A percentile compares a stretch with the other conserved stretches of the same genome.
These are phyloP conservation scores for Forbesichthys papilliferus DNA, from an alignment of 2,113 vertebrate species.

Conservation along the genomic window DNA sequence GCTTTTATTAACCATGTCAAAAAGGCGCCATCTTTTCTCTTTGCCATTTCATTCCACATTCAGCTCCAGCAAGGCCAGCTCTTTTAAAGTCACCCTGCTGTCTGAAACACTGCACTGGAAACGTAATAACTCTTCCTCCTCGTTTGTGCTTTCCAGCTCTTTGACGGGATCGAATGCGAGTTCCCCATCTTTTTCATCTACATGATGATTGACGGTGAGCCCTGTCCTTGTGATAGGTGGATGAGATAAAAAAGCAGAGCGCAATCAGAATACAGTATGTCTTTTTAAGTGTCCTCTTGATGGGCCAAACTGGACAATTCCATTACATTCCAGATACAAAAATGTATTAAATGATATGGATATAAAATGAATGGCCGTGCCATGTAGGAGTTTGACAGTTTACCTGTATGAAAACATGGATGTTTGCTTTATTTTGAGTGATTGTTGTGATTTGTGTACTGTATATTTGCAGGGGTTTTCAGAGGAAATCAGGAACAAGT, in stretches of 20 bases:
- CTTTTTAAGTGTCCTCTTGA: too few relatives aligned
- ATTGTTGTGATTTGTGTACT: not conserved
- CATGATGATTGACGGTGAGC: conserved; percentile 99
- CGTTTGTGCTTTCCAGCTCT: conserved; percentile 83
- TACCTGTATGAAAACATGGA: too few relatives aligned
- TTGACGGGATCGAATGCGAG: conserved; percentile 98
- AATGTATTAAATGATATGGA: too few relatives aligned
- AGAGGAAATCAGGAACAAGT: conserved; percentile 88
- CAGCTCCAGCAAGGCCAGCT: conserved; percentile 18
- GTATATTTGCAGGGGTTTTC: conserved; percentile 84
- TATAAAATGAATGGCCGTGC: too few relatives aligned
- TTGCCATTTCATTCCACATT: conserved; percentile 26
- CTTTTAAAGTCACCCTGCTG: conserved; percentile 24
- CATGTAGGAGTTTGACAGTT: too few relatives aligned
- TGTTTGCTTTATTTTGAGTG: not conserved
- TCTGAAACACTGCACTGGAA: conserved; percentile 16
- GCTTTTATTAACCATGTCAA: conserved; percentile 26
- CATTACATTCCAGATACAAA: too few relatives aligned
- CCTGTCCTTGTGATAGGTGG: conserved; percentile 35
- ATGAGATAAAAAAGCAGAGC: conserved; percentile 24
- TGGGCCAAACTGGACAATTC: too few relatives aligned
- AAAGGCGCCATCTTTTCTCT: conserved; percentile 1
- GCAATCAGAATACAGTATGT: conserved; percentile 18
- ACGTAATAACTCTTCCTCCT: conserved; percentile 47
- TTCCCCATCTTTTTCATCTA: conserved; percentile 98